Conservation (phyloP, 2,113 vertebrate species). For the Taxidea taxus region DNA sequence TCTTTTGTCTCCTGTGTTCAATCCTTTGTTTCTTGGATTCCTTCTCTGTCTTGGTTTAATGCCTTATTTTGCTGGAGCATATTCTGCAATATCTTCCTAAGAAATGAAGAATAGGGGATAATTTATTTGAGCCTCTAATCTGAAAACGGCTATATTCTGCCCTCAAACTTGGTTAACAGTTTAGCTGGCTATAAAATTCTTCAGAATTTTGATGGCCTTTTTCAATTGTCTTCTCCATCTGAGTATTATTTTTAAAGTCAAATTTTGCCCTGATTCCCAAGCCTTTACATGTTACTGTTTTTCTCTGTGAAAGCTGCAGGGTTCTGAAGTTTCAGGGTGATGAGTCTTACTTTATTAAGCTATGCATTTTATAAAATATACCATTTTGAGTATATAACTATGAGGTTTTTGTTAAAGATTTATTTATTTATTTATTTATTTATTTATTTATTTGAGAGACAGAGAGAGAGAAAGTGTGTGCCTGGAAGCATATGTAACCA, state of each 20-base stretch:
- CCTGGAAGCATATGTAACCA: background rate
- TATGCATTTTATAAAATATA: background rate
- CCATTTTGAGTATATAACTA: background rate
- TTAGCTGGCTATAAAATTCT: slow-evolving; percentile 25
- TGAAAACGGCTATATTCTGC: background rate
- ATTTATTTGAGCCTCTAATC: background rate
- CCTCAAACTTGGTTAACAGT: background rate
- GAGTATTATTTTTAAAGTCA: background rate
- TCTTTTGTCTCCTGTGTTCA: background rate
- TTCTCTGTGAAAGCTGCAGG: background rate
- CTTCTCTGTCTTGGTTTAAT: background rate
- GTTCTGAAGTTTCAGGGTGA: background rate
- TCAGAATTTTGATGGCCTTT: background rate
- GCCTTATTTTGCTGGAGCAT: background rate
- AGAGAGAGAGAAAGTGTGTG: background rate
- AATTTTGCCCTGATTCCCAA: background rate
- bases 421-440: background rate
- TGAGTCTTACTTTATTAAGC: background rate
- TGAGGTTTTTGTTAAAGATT: background rate
- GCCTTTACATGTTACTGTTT: background rate
- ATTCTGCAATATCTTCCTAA: background rate
- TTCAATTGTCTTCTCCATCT: background rate
- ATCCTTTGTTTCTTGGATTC: background rate
- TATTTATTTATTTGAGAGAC: background rate
- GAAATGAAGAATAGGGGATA: background rate